A percentile compares a stretch with the other conserved stretches of the same genome.
Evolutionary conservation across 2,797 vertebrate species (phyloP).

Genomic region (Enteromius argenteus): DNA sequence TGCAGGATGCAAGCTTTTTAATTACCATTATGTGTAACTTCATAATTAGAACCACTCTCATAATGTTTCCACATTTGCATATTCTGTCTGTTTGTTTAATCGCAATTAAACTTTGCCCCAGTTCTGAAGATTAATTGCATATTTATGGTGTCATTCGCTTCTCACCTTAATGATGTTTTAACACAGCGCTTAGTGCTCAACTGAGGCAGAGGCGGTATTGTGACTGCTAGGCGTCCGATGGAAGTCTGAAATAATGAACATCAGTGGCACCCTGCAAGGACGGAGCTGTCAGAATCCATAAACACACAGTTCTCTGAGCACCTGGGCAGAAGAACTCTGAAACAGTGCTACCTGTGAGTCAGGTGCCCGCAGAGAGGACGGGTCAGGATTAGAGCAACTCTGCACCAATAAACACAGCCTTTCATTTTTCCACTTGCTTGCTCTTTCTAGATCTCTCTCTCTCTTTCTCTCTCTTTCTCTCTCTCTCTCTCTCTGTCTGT

Average conservation of each 20-base stretch:
- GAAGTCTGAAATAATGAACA: slow-evolving; percentile 37
- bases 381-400: slow-evolving; percentile 30
- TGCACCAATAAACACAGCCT: slow-evolving; percentile 27
- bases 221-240: slow-evolving; percentile 15
- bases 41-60: slow-evolving; percentile 38
- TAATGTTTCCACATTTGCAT: slow-evolving; percentile 44
- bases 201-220: neutral
- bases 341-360: slow-evolving; percentile 30
- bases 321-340: slow-evolving; percentile 12
- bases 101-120: slow-evolving; percentile 47
- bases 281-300: slow-evolving; percentile 27
- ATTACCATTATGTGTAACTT: slow-evolving; percentile 53
- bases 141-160: slow-evolving; percentile 11
- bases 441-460: neutral
- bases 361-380: slow-evolving; percentile 28
- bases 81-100: slow-evolving; percentile 42
- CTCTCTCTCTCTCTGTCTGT: neutral
- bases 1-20: slow-evolving; percentile 43
- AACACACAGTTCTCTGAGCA: slow-evolving; percentile 26
- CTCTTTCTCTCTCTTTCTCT: neutral
- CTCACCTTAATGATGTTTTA: slow-evolving; percentile 24
- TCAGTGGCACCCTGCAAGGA: slow-evolving; percentile 21
- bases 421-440: slow-evolving; percentile 28
- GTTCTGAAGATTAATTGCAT: slow-evolving; percentile 38
- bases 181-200: neutral